Conservation (phyloP, 2,888 invertebrate species). For the Cosmopolites sordidus region DNA sequence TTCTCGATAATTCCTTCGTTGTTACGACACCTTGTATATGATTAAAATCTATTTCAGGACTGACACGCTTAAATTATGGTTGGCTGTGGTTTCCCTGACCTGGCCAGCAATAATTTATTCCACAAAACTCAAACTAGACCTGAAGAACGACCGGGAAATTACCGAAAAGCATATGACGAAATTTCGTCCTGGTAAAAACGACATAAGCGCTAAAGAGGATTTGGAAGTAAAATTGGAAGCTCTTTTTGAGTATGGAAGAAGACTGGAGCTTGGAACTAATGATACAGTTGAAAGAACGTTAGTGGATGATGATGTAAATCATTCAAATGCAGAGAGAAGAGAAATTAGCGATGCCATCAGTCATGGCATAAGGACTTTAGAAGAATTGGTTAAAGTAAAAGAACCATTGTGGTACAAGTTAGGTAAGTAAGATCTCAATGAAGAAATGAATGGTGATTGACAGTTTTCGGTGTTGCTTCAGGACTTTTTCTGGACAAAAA, state of each 20-base stretch:
- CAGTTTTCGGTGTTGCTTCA: conserved; percentile 38
- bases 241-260: neutral
- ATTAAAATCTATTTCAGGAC: conserved; percentile 9
- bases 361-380: conserved; percentile 64
- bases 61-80: conserved; percentile 7
- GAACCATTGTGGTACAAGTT: conserved; percentile 59
- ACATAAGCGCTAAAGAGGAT: neutral
- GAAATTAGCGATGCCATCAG: conserved; percentile 62
- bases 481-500: conserved; percentile 61
- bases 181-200: neutral
- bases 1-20: too few species aligned
- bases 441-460: neutral
- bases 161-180: too few species aligned
- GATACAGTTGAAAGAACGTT: neutral
- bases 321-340: conserved; percentile 30
- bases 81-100: conserved; percentile 6
- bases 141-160: neutral
- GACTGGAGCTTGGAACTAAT: neutral
- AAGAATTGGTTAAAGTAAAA: conserved; percentile 58
- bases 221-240: neutral
- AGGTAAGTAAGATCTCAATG: conserved; percentile 46
- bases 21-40: neutral
- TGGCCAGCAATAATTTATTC: conserved; percentile 1
- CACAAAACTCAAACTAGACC: neutral
- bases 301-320: conserved; percentile 2